Conservation (phyloP, 2,113 vertebrate genomes). For the Butorides virescens region DNA sequence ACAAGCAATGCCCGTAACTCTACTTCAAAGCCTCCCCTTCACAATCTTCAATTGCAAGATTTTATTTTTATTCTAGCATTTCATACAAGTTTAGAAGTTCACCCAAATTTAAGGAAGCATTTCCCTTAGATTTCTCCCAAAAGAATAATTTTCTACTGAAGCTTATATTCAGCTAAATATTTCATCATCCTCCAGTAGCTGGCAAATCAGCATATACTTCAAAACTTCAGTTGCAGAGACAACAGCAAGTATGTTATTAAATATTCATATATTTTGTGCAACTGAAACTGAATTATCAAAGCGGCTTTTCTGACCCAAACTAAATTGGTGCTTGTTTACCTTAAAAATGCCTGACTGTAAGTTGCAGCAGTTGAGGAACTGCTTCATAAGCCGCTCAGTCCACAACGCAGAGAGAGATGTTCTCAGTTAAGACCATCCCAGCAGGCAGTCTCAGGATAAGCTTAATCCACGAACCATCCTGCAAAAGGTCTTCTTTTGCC, state of each 20-base stretch:
- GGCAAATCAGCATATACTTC: neutral
- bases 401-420: neutral
- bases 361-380: neutral
- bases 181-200: neutral
- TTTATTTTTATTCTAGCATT: neutral
- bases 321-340: neutral
- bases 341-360: neutral
- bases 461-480: neutral
- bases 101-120: neutral
- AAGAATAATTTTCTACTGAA: neutral
- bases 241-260: neutral
- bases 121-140: neutral
- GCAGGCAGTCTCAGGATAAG: neutral
- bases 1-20: accelerated
- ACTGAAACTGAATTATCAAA: neutral
- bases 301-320: neutral
- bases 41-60: neutral
- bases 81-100: neutral
- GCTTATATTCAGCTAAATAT: conserved; percentile 24
- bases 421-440: neutral
- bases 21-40: neutral
- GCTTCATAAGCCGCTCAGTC: neutral
- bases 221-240: neutral
- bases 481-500: neutral
- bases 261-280: neutral